Evolutionary conservation across 2,113 vertebrate species (phyloP), one percentile per base, ranked within the genome.

Genomic region (Paralichthys olivaceus): DNA sequence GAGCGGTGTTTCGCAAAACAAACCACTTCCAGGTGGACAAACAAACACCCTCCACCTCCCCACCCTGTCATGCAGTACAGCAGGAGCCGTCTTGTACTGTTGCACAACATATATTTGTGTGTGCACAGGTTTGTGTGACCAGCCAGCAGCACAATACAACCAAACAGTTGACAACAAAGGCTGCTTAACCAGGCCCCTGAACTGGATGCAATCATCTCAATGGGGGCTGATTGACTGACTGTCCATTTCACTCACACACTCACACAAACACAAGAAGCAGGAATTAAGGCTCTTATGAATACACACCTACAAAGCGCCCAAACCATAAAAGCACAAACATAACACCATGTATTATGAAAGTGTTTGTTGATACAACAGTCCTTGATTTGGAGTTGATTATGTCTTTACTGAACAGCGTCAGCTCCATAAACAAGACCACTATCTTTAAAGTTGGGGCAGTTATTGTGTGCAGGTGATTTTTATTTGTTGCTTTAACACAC

Each of bases 1-100:
- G 69, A 75, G 59, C 57, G 56, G 74, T 80, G 79, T 83, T 89
- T 84, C 73, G 11, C 57, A 89, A 90, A 91, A 87, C 82, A 89
- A 93, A 91, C 82, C 80, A 75, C 74, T 73, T 84, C 91, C 92
- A 94, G 93, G 90, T 94, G 92, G 85, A 90, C 93, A 93, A 93
- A 93, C 91, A 93, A 86, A 83, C 86, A 90, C 29, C 8, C 62
- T 71, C 79, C 68, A 72, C 68, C 26, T 62, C 75, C 68, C 61
- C 66, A 26, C 25, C 62, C 61, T 2, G 65, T 5, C 56, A 26
- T 49, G 59, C 75, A 58, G 62, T 32, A 54, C 37, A 34, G 43
- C 23, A 13, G 29, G 55, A 83, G 64, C 70, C 37, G 26, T 51
- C 61, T 71, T 72, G 49, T 63, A 68, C 69, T 63, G 58, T 82